A percentile compares a stretch with the other conserved stretches of the same genome.
These are phyloP conservation scores for Mungos mungo DNA, from an alignment of 2,113 vertebrate genomes.

Conservation along the genomic window DNA sequence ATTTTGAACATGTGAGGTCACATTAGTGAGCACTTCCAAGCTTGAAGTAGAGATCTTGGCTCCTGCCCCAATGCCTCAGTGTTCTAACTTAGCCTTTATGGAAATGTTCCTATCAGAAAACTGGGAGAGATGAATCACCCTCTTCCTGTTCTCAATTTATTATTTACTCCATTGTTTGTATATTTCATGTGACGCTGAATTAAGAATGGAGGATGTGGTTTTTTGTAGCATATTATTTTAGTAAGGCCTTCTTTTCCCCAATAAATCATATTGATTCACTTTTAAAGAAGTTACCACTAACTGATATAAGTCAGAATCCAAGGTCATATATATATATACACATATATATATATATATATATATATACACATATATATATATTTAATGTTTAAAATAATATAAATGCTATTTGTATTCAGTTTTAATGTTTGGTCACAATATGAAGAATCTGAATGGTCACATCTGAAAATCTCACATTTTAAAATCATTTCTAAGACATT, in stretches of 20 bases:
- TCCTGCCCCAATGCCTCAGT: not conserved
- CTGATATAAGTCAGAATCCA: not conserved
- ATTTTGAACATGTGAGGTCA: not conserved
- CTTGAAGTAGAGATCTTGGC: not conserved
- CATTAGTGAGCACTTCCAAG: not conserved
- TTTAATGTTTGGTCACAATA: slow-evolving; percentile 12
- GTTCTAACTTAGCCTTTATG: not conserved
- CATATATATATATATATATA: not conserved
- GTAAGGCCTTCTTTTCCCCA: not conserved
- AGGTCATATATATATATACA: not conserved
- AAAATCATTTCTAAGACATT: slow-evolving; percentile 49
- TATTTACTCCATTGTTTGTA: not conserved
- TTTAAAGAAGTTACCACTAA: slow-evolving; percentile 30
- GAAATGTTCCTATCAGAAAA: not conserved
- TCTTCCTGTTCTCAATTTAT: not conserved
- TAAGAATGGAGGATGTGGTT: not conserved
- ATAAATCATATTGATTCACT: not conserved
- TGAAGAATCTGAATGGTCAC: not conserved
- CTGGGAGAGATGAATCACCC: not conserved
- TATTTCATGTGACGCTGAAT: not conserved
- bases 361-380: too few relatives aligned
- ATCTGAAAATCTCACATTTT: slow-evolving; percentile 53
- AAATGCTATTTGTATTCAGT: not conserved
- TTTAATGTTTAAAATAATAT: not conserved
- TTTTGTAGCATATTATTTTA: not conserved